Conservation (phyloP, 2,113 vertebrate genomes). For the Echinops telfairi region DNA sequence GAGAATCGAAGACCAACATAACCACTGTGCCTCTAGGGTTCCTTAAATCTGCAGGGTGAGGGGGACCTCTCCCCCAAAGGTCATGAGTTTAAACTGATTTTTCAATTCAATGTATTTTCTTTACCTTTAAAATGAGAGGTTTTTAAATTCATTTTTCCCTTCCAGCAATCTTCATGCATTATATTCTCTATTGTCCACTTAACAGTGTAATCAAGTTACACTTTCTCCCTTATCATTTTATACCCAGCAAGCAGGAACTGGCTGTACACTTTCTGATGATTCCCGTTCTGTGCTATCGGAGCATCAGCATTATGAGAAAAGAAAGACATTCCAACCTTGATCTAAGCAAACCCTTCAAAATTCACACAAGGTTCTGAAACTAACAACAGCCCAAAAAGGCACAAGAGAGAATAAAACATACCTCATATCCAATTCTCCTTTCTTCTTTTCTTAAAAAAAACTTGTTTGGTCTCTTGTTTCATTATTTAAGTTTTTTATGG, state of each 20-base stretch:
- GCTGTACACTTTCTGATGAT: not conserved
- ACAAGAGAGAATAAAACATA: not conserved
- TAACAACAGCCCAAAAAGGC: not conserved
- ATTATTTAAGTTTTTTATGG: not conserved
- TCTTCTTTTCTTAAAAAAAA: not conserved
- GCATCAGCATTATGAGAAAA: not conserved
- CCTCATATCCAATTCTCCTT: not conserved
- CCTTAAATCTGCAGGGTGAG: no score
- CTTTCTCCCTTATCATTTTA: not conserved
- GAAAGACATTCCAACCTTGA: not conserved
- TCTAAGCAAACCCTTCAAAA: not conserved
- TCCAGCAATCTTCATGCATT: not conserved
- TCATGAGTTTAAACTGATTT: not conserved
- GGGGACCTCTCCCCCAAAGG: not conserved
- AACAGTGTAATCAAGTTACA: not conserved
- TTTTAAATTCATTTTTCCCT: slow-evolving; percentile 12
- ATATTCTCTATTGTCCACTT: not conserved
- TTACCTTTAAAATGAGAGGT: not conserved
- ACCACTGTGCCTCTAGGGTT: no score
- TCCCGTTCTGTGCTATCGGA: not conserved
- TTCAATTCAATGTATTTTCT: slow-evolving; percentile 1
- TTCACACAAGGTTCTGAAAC: not conserved
- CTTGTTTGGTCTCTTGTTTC: not conserved
- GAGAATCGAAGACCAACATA: no score
- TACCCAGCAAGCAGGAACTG: not conserved